Percentiles rank a stretch among this genome's conserved stretches.
phyloP scores from a whole-genome alignment of 2,888 invertebrate genomes.

The Epistrophella euchroma region DNA sequence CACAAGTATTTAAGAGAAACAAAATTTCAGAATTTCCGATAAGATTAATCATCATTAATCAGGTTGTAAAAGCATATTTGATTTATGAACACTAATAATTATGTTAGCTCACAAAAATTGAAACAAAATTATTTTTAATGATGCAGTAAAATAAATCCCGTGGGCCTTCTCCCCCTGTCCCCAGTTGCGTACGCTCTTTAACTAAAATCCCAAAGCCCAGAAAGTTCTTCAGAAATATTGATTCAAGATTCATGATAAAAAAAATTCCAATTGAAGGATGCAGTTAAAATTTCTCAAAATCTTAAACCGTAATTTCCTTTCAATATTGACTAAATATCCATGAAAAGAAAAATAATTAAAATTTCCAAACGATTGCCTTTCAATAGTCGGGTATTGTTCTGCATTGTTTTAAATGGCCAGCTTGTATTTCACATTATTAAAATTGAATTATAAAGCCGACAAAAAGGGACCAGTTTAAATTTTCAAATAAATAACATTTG shows the following conservation, averaged over 20 bases:
- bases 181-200: no score
- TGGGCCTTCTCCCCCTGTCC: no score
- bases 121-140: no score
- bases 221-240: background rate
- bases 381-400: background rate
- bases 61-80: no score
- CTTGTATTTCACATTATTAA: conserved; percentile 3
- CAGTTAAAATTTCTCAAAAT: background rate
- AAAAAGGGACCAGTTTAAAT: background rate
- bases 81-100: no score
- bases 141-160: no score
- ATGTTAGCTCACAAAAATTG: no score
- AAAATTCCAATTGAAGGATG: background rate
- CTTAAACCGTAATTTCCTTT: background rate
- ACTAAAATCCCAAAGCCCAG: no score
- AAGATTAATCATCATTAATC: no score
- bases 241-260: background rate
- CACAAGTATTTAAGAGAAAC: no score
- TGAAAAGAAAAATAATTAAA: background rate
- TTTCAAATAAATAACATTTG: background rate
- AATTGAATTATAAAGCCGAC: conserved; percentile 15
- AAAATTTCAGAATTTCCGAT: no score
- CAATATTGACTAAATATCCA: background rate
- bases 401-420: conserved; percentile 9
- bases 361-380: background rate